These are phyloP conservation scores for Aromia moschata DNA, from an alignment of 2,888 invertebrate species.

Conservation along the genomic window DNA sequence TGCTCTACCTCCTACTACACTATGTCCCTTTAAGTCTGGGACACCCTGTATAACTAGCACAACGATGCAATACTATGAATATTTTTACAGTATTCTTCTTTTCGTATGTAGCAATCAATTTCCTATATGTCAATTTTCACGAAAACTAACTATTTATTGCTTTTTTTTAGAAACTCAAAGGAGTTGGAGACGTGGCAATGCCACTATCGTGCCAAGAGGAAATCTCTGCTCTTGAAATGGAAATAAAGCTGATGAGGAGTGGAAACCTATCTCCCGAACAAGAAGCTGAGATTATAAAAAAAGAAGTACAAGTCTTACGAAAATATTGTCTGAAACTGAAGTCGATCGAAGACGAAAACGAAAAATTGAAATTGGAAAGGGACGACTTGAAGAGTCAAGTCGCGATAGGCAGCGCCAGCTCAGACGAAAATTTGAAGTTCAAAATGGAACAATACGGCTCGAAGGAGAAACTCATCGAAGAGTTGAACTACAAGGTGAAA, in stretches of 20 bases:
- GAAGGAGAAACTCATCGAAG: constrained; percentile 17
- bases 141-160: too few species aligned
- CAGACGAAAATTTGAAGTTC: neutral
- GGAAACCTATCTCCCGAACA: constrained; percentile 50
- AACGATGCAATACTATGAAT: too few species aligned
- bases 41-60: too few species aligned
- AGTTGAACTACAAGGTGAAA: constrained; percentile 34
- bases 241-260: constrained; percentile 49
- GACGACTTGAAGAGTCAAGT: constrained; percentile 30
- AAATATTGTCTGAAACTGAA: constrained; percentile 54
- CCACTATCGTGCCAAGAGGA: constrained; percentile 44
- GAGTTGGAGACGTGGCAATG: constrained; percentile 30
- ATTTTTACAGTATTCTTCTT: too few species aligned
- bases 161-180: constrained; percentile 34
- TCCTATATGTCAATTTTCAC: too few species aligned
- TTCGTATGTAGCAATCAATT: too few species aligned
- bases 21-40: too few species aligned
- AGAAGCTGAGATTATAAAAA: constrained; percentile 53
- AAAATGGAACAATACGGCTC: neutral
- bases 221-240: constrained; percentile 50
- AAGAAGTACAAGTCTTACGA: constrained; percentile 53
- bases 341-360: constrained; percentile 54
- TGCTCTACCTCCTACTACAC: too few species aligned
- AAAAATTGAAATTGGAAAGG: constrained; percentile 47
- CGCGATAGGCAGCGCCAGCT: neutral